Percentiles rank a stretch among this genome's conserved stretches.
phyloP scores from a whole-genome alignment of 2,797 vertebrate genomes.

The Phrynocephalus guinanensis region DNA sequence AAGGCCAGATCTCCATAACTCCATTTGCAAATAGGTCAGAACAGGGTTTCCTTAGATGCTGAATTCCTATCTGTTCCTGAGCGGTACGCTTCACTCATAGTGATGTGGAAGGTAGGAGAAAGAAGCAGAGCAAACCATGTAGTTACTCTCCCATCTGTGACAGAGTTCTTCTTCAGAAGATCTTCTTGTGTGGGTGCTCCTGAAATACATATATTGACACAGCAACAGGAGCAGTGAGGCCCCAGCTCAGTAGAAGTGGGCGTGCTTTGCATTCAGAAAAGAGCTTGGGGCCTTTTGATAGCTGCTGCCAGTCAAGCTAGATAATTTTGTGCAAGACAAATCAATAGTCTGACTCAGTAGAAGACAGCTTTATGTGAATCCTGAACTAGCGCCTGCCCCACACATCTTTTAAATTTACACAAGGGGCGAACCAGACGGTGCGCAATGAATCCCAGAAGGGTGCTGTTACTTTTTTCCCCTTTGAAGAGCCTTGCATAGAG shows the following conservation, averaged over 20 bases:
- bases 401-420: conserved; percentile 4
- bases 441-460: neutral
- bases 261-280: conserved; percentile 5
- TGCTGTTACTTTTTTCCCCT: neutral
- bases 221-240: neutral
- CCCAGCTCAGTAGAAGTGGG: neutral
- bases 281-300: neutral
- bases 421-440: neutral
- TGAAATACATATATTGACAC: conserved; percentile 7
- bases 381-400: neutral
- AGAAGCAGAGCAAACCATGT: neutral
- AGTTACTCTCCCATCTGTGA: neutral
- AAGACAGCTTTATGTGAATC: neutral
- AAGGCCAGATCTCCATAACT: neutral
- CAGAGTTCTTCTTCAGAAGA: neutral
- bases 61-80: neutral
- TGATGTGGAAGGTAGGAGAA: neutral
- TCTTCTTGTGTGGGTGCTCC: neutral
- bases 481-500: neutral
- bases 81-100: neutral
- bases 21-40: neutral
- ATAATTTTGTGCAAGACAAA: neutral
- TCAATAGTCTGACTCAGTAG: neutral
- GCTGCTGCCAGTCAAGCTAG: conserved; percentile 8
- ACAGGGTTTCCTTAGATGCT: neutral